phyloP scores from a whole-genome alignment of 2,888 invertebrate species.

The Amiota communis region DNA sequence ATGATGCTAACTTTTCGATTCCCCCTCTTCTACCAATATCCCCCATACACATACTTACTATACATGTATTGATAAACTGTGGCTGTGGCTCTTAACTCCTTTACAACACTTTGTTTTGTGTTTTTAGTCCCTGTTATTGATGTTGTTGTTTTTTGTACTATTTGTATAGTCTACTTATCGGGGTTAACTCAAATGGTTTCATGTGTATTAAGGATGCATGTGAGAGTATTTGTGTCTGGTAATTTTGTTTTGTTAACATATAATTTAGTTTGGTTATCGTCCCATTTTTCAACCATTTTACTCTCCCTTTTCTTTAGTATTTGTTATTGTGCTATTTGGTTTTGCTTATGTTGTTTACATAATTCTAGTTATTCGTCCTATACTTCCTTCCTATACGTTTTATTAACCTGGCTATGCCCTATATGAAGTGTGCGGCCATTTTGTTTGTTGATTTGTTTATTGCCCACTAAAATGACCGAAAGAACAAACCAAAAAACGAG shows the following conservation, averaged over 20 bases:
- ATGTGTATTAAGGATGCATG: not conserved
- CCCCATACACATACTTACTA: no score
- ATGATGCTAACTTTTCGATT: constrained; percentile 45
- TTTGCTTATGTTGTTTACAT: constrained; percentile 37
- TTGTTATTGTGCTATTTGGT: constrained; percentile 44
- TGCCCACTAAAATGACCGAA: constrained; percentile 53
- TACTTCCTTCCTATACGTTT: no score
- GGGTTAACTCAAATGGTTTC: constrained; percentile 12
- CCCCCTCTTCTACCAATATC: no score
- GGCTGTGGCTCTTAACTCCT: constrained; percentile 2
- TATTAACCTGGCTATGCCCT: constrained; percentile 25
- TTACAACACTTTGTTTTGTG: constrained; percentile 24
- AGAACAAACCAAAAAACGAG: not conserved
- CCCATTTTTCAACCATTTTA: not conserved
- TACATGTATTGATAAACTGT: not conserved
- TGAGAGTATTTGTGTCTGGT: constrained; percentile 23
- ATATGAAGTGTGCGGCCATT: constrained; percentile 45
- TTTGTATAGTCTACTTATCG: constrained; percentile 43
- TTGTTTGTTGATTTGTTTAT: constrained; percentile 56
- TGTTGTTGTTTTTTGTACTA: constrained; percentile 15
- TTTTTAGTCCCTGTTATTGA: constrained; percentile 10
- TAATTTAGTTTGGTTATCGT: constrained; percentile 30
- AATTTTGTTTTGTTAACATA: constrained; percentile 35
- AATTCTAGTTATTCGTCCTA: not conserved
- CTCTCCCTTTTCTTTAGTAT: constrained; percentile 3